Evolutionary conservation across 1,140 invertebrate species (phyloP).

Genomic region (Temnothorax longispinosus): DNA sequence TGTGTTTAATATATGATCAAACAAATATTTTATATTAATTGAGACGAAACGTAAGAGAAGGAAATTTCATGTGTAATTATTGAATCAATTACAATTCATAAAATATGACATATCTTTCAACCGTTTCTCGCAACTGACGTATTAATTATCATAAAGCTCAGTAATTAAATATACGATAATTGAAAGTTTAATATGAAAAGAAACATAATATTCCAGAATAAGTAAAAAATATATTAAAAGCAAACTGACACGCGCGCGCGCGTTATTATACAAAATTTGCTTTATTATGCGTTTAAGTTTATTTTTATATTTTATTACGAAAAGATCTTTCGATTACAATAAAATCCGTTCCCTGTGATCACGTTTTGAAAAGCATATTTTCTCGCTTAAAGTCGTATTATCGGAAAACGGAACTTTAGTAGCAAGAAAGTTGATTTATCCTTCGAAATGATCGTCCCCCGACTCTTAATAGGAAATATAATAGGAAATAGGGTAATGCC

Average conservation of each 20-base stretch:
- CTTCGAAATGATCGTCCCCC: conserved; percentile 13
- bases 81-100: neutral
- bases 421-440: conserved; percentile 22
- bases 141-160: neutral
- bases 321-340: neutral
- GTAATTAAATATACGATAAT: neutral
- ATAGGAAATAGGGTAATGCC: conserved; percentile 37
- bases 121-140: neutral
- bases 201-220: neutral
- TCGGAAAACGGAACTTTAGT: conserved; percentile 25
- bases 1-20: neutral
- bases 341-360: conserved; percentile 2
- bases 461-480: conserved; percentile 31
- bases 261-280: neutral
- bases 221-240: neutral
- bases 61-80: neutral
- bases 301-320: conserved; percentile 4
- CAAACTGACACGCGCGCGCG: neutral
- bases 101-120: neutral
- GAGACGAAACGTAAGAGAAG: neutral
- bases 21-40: neutral
- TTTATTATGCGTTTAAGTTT: neutral
- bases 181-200: neutral
- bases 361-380: conserved; percentile 29
- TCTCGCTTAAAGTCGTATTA: conserved; percentile 34